These are phyloP conservation scores for Agrochola circellaris DNA, from an alignment of 2,888 invertebrate species.

Conservation along the genomic window DNA sequence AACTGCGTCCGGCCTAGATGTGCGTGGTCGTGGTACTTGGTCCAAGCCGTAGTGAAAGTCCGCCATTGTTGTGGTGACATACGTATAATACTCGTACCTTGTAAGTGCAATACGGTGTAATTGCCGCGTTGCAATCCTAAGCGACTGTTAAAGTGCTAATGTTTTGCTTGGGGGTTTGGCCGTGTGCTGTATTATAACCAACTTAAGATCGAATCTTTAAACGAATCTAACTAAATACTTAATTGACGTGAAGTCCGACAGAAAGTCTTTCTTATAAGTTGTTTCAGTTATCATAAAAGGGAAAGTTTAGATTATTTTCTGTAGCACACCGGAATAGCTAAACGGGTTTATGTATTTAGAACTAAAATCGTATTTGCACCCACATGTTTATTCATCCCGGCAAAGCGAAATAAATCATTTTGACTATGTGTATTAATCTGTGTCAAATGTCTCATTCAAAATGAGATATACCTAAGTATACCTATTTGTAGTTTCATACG, in stretches of 20 bases:
- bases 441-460: slow-evolving; percentile 6
- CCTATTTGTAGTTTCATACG: slow-evolving; percentile 4
- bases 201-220: not conserved
- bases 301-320: not conserved
- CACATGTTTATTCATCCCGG: not conserved
- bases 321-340: too few species aligned
- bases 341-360: not conserved
- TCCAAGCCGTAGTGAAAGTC: slow-evolving; percentile 79
- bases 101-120: slow-evolving; percentile 63
- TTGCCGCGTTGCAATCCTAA: slow-evolving; percentile 32
- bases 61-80: slow-evolving; percentile 77
- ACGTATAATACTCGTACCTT: slow-evolving; percentile 26
- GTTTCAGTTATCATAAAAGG: not conserved
- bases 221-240: not conserved
- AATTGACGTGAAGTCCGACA: too few species aligned
- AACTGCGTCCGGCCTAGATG: slow-evolving; percentile 86
- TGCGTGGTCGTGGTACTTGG: slow-evolving; percentile 66
- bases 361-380: not conserved
- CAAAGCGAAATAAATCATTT: not conserved
- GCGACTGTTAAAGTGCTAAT: slow-evolving; percentile 34
- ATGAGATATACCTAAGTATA: not conserved
- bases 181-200: slow-evolving; percentile 9
- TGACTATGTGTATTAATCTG: not conserved
- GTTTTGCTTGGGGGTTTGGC: slow-evolving; percentile 15
- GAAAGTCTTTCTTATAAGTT: not conserved